phyloP scores from a whole-genome alignment of 2,888 invertebrate species.

The Platycheirus albimanus region DNA sequence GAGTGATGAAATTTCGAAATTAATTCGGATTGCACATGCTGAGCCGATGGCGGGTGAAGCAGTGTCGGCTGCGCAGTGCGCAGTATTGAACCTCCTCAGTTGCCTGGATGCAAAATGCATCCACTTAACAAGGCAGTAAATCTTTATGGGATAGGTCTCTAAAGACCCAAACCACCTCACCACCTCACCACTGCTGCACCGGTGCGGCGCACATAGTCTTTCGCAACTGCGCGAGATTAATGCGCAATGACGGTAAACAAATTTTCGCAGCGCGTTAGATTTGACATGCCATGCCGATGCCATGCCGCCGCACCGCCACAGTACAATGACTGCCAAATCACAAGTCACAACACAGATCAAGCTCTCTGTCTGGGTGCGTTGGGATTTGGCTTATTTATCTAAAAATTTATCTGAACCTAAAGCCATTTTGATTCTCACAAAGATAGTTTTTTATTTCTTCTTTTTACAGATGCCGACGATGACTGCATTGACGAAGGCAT shows the following conservation, averaged over 20 bases:
- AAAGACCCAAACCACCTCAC: constrained; percentile 21
- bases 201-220: constrained; percentile 22
- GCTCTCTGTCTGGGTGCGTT: constrained; percentile 24
- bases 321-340: constrained; percentile 46
- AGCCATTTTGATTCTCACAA: constrained; percentile 20
- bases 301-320: background rate
- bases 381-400: constrained; percentile 26
- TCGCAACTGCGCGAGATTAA: constrained; percentile 61
- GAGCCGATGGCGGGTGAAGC: constrained; percentile 7
- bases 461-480: constrained; percentile 88
- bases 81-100: constrained; percentile 4
- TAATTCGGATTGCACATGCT: constrained; percentile 63
- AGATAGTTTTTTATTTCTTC: constrained; percentile 43
- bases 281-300: constrained; percentile 33
- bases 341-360: constrained; percentile 35
- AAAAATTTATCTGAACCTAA: constrained; percentile 7
- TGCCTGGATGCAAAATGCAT: constrained; percentile 57
- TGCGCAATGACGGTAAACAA: constrained; percentile 68
- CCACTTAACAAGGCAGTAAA: constrained; percentile 28
- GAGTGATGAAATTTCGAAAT: constrained; percentile 74
- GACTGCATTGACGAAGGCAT: constrained; percentile 96
- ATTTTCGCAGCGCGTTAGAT: constrained; percentile 68
- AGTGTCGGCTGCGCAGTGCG: background rate
- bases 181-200: too few relatives aligned
- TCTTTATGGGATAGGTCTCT: constrained; percentile 63